These are phyloP conservation scores for Cheirogaleus major DNA, from an alignment of 2,797 vertebrate genomes.

Conservation along the genomic window DNA sequence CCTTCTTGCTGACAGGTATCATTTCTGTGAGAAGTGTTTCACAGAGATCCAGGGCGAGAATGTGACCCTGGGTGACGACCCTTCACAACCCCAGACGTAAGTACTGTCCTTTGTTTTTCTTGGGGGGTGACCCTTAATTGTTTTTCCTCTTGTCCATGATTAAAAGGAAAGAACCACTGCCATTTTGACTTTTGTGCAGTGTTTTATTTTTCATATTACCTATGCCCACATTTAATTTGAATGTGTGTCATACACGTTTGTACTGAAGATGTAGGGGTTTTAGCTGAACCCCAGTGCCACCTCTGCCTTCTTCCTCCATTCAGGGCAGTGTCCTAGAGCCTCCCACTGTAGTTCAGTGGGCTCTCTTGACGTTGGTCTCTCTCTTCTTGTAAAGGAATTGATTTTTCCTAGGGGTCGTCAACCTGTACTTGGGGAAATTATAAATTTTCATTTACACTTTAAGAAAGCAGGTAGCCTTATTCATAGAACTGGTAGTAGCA, in stretches of 20 bases:
- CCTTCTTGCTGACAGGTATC: conserved; percentile 94
- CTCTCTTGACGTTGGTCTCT: not conserved
- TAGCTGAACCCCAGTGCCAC: not conserved
- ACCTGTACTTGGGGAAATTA: not conserved
- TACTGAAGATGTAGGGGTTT: not conserved
- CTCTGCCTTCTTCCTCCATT: not conserved
- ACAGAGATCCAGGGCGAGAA: conserved; percentile 99
- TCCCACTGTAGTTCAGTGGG: not conserved
- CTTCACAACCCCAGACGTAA: conserved; percentile 99
- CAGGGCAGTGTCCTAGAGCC: not conserved
- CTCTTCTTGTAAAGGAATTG: not conserved
- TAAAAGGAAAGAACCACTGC: not conserved
- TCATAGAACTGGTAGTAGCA: not conserved
- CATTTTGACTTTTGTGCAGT: not conserved
- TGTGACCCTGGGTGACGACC: conserved; percentile 98
- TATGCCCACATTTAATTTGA: not conserved
- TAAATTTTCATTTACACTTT: not conserved
- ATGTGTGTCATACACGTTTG: not conserved
- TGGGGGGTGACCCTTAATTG: not conserved
- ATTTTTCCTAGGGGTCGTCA: not conserved
- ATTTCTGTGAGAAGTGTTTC: conserved; percentile 99
- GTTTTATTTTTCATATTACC: not conserved
- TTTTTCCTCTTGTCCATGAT: not conserved
- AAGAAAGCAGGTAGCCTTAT: not conserved
- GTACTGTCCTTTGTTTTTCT: conserved; percentile 75